A percentile compares a stretch with the other conserved stretches of the same genome.
Conservation (phyloP, 2,888 invertebrate species). For the Orthosia incerta region DNA sequence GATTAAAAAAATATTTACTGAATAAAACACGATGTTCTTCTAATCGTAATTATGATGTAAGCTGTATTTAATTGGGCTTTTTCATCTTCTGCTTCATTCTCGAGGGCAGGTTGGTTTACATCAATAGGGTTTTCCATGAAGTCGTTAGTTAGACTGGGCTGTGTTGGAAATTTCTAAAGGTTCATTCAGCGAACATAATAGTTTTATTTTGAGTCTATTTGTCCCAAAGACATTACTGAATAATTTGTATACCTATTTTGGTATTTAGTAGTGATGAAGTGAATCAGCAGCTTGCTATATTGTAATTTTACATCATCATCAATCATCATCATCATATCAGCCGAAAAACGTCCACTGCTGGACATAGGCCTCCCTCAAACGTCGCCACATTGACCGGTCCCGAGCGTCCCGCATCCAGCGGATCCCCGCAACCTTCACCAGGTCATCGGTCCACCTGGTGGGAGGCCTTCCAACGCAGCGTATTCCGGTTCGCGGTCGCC, state of each 20-base stretch:
- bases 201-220: background rate
- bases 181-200: background rate
- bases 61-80: conserved; percentile 27
- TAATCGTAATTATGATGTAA: conserved; percentile 51
- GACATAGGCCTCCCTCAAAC: too few species aligned
- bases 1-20: conserved; percentile 74
- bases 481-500: too few species aligned
- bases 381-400: too few species aligned
- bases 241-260: background rate
- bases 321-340: too few species aligned
- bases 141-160: background rate
- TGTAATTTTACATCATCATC: background rate
- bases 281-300: background rate
- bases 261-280: background rate
- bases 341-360: too few species aligned
- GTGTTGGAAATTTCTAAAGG: background rate
- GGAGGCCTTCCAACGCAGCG: too few species aligned
- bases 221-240: background rate
- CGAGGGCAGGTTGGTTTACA: background rate
- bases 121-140: background rate
- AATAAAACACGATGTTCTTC: conserved; percentile 50
- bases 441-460: too few species aligned
- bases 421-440: too few species aligned
- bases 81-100: conserved; percentile 5
- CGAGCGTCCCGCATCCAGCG: too few species aligned